Evolutionary conservation across 2,888 invertebrate species (phyloP), one percentile per base, ranked within the genome.

Genomic region (Criorhina ranunculi): DNA sequence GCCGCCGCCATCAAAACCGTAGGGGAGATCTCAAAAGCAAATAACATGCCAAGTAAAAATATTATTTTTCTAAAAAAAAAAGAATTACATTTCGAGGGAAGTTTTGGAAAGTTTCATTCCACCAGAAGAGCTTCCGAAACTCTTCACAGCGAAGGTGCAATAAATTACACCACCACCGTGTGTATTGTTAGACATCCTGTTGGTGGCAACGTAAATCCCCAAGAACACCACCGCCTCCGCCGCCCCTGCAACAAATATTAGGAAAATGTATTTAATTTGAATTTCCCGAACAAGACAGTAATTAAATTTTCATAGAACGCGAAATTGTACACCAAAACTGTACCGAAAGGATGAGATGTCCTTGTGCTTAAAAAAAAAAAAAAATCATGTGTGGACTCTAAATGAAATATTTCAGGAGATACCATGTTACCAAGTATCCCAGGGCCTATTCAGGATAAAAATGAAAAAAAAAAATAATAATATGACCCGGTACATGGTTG

Each of bases 231-330:
- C 72, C 72, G n/a, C n/a, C n/a, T n/a, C n/a, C n/a, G n/a, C n/a
- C n/a, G n/a, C n/a, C 37, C 42, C 33, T 55, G 46, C 17, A 42
- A 19, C 49, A 80, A 75, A 79, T 80, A 85, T 80, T 85, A 70
- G 70, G 70, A 73, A 75, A 80, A 66, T 70, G 70, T 80, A 85
- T 85, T 85, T 76, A 85, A 85, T 85, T 85, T 85, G 46, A 70
- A 64, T 80, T 40, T 76, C 85, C 75, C 60, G 70, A 46, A 62
- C 79, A 85, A 80, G 85, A 76, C 75, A 76, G 70, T 85, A 85
- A 85, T 85, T 85, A 85, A 85, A 85, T 85, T 80, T 85, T 85
- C 80, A 80, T 53, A 70, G 69, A 53, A 76, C 79, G 75, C 75
- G 67, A 83, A 69, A 78, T 83, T 69, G 62, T 73, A 42, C 55